Percentiles rank a stretch among this genome's conserved stretches.
These are phyloP conservation scores for Anarrhichthys ocellatus DNA, from an alignment of 2,113 vertebrate species.

Conservation along the genomic window DNA sequence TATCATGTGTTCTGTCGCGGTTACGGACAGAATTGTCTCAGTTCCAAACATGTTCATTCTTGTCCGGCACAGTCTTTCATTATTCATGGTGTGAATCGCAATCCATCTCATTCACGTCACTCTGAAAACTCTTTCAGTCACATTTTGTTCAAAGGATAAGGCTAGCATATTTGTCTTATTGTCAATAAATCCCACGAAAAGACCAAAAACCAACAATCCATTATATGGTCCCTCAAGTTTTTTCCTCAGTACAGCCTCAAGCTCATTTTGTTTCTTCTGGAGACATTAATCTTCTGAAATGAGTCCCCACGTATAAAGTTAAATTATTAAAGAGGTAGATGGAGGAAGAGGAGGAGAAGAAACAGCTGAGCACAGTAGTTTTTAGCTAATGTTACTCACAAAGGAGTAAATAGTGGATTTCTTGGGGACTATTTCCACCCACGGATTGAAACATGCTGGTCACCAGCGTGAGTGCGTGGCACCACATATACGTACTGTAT, in stretches of 20 bases:
- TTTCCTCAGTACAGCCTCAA: background rate
- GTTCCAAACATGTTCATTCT: background rate
- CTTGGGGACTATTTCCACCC: background rate
- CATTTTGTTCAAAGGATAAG: background rate
- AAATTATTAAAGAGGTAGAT: background rate
- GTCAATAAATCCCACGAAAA: background rate
- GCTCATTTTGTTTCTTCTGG: background rate
- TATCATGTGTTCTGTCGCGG: background rate
- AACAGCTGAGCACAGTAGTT: background rate
- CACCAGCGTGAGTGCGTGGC: background rate
- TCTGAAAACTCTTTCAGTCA: background rate
- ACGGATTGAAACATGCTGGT: background rate
- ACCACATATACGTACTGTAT: background rate
- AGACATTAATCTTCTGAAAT: conserved; percentile 10
- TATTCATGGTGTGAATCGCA: background rate
- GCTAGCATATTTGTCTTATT: background rate
- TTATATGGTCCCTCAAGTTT: background rate
- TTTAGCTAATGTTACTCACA: background rate
- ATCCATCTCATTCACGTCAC: background rate
- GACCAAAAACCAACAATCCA: background rate
- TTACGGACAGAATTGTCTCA: background rate
- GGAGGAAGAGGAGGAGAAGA: background rate
- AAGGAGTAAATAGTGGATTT: background rate
- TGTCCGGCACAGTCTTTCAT: background rate
- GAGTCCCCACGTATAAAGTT: background rate